Base-by-base conservation (phyloP, 2,113 vertebrate genomes). In the Aplodontia rufa region DNA sequence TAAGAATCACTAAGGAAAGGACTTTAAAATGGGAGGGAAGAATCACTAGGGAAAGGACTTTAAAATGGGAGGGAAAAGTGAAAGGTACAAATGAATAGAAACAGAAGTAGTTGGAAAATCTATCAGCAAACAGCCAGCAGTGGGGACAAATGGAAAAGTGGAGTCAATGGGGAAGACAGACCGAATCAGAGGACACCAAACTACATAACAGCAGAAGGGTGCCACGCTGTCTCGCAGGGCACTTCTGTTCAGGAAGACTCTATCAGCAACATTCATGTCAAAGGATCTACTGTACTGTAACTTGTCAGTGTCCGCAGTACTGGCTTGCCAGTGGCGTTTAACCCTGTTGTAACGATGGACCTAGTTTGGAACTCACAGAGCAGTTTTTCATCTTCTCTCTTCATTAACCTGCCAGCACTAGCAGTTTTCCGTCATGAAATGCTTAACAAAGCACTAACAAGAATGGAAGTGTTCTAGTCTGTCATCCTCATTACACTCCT, bases 361-460 rank as follows among this genome's bases (percentile, higher is more conserved):
- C 58, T 91, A 42, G n/a, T 75, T 79, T 66, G 55, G 71, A 93
- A 87, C 45, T 86, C 87, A 87, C 49, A 84, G 40, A 75, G 55
- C 35, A 37, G 24, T 66, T 86, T 93, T 80, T 83, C 83, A 68
- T 80, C 74, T 86, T 84, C 69, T 94, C 42, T 75, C 49, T 85
- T 90, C 72, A 69, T 84, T 84, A 68, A 90, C 79, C 72, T 93
- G 84, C 66, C 71, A 81, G 76, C 32, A 74, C 66, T 82, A 92
- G 83, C 71, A 93, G 84, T 87, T 94, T 92, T 91, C 78, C 72
- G 32, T 84, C 30, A 35, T 76, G 85, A 85, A 91, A 71, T 37
- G 60, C 72, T 82, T 85, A 92, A 93, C 66, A 62, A 78, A 74
- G 83, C 60, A 8, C 81, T 49, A 32, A 55, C 30, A 80, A 90